Base-by-base conservation (phyloP, 2,797 vertebrate genomes). In the Rhincodon typus region DNA sequence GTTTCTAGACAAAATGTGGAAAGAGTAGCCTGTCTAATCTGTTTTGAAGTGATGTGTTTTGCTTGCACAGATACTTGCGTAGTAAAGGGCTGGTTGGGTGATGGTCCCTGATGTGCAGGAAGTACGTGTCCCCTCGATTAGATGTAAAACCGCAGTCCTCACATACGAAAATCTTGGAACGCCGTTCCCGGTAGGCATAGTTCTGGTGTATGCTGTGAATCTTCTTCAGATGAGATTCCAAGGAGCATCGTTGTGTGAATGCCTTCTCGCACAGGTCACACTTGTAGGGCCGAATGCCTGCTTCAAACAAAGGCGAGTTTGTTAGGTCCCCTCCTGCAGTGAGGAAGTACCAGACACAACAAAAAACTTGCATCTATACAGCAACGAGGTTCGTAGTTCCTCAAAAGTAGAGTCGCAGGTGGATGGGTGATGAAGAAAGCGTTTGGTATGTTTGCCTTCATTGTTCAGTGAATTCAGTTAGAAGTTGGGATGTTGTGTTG, bases 121-220 rank as follows among this genome's bases (percentile, higher is more conserved):
- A 98, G 77, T 98, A 99, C 46, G 98, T 97, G 0, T 99, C 98
- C 0, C 98, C 98, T 0, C 97, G 97, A 0, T 97, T 97, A 4
- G 98, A 98, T 10, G 98, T 99, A 97, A 97, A 99, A 95, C 98
- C 98, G 0, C 98, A 99, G 67, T 98, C 98, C 96, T 99, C 98
- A 8, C 98, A 99, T 46, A 99, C 98, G 1, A 98, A 98, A 96
- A 99, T 98, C 97, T 99, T 99, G 96, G 98, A 98, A 46, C 98
- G 98, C 46, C 98, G 98, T 96, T 99, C 98, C 0, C 98, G 98
- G 96, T 98, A 99, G 13, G 98, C 98, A 0, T 98, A 99, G 96
- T 98, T 98, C 96, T 99, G 98, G 0, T 97, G 97, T 87, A 99
- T 97, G 0, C 98, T 97, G 0, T 99, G 98, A 96, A 99, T 98